Percentiles rank a stretch among this genome's conserved stretches.
Evolutionary conservation across 1,140 invertebrate species (phyloP).

Genomic region (Apocrypta bakeri): DNA sequence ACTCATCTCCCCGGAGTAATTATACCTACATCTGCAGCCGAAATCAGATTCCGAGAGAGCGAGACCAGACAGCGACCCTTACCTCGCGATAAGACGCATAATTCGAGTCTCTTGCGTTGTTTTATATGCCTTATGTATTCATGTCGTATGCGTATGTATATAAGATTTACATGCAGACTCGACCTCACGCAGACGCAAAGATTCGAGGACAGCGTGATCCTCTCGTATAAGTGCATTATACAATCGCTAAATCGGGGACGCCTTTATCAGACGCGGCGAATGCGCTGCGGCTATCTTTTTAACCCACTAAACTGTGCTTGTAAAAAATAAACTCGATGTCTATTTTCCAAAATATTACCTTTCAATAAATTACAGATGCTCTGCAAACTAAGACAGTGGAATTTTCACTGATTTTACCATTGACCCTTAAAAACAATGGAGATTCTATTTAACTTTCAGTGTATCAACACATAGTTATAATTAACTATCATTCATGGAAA

Average conservation of each 20-base stretch:
- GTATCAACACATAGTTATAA: too few relatives aligned
- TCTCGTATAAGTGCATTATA: background rate
- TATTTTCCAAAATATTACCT: too few relatives aligned
- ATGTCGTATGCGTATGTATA: conserved; percentile 35
- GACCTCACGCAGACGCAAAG: background rate
- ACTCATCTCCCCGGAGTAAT: background rate
- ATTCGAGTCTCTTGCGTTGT: background rate
- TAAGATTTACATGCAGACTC: background rate
- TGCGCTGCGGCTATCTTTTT: background rate
- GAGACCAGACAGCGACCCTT: too few relatives aligned
- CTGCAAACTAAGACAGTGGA: too few relatives aligned
- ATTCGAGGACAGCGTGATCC: conserved; percentile 38
- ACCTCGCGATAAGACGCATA: too few relatives aligned
- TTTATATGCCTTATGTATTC: conserved; percentile 38
- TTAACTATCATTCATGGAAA: too few relatives aligned
- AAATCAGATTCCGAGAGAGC: background rate
- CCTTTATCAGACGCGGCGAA: background rate
- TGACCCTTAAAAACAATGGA: too few relatives aligned
- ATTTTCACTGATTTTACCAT: too few relatives aligned
- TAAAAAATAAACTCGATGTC: too few relatives aligned
- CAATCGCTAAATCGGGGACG: background rate
- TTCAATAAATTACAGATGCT: too few relatives aligned
- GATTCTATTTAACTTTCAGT: too few relatives aligned
- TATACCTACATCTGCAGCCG: background rate
- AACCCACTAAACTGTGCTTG: too few relatives aligned